phyloP scores from a whole-genome alignment of 2,113 vertebrate species.

The Tachycineta bicolor region DNA sequence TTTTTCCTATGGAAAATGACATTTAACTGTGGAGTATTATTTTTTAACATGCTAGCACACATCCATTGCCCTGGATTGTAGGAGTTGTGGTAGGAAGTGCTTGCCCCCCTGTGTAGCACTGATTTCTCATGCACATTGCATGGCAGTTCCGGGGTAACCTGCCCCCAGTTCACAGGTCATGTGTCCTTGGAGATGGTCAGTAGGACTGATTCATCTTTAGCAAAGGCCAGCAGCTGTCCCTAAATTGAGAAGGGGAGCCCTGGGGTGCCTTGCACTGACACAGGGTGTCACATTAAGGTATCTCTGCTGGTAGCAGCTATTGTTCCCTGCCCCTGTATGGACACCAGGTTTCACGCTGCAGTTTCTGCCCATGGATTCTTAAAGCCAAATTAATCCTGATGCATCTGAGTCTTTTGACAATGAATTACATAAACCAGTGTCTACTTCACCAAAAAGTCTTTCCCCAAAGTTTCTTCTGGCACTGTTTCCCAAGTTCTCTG shows the following conservation, averaged over 20 bases:
- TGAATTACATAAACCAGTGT: neutral
- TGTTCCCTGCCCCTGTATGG: neutral
- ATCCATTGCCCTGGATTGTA: neutral
- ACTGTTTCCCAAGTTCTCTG: neutral
- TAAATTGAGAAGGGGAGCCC: neutral
- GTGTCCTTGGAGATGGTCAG: neutral
- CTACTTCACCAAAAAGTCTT: neutral
- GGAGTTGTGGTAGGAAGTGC: constrained; percentile 41
- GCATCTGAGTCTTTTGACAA: neutral
- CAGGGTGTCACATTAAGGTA: neutral
- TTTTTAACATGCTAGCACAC: constrained; percentile 21
- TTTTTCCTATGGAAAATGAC: constrained; percentile 69
- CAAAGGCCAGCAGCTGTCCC: neutral
- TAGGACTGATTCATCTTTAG: neutral
- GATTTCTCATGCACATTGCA: constrained; percentile 53
- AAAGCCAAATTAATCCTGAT: neutral
- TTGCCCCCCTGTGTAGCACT: neutral
- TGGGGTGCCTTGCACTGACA: neutral
- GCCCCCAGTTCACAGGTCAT: neutral
- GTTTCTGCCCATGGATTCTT: neutral
- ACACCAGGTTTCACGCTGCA: neutral
- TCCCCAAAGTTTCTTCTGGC: neutral
- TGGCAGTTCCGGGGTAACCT: constrained; percentile 1
- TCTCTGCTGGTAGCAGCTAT: neutral
- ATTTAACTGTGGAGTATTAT: constrained; percentile 49